Evolutionary conservation across 2,797 vertebrate species (phyloP), one percentile per base, ranked within the genome.

Genomic region (Podarcis siculus): DNA sequence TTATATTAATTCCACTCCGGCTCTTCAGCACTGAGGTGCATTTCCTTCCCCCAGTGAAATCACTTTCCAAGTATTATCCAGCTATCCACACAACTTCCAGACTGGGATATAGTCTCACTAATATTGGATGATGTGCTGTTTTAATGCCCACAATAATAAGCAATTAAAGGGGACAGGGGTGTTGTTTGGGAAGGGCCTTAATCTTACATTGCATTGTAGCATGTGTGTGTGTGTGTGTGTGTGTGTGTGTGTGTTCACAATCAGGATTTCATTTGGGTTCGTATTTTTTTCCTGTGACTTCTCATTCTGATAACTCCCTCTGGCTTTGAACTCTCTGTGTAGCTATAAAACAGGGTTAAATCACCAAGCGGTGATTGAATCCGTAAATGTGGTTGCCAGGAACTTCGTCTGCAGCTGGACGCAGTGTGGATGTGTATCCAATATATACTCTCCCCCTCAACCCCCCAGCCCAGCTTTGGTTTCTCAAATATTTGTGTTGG

Each of bases 401-500:
- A 85, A 64, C 76, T 45, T 85, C 19, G 49, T 75, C 49, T 15
- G 39, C 37, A 73, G 37, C 67, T 80, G 69, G 76, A 45, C 37
- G 30, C 15, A 35, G 30, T 25, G 23, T 75, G 30, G 23, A 30
- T 80, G 15, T 73, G 58, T 6, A 75, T 30, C 55, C 19, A 89
- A 66, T 58, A 37, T 49, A 64, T 27, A 30, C 55, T 85, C 42
- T 71, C 10, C 30, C 27, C 5, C 64, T n/a, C 49, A 55, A 73
- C 10, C 61, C 76, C 58, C 39, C 37, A 85, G 27, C 58, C 10
- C 58, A 75, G 42, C n/a, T 30, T 75, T 49, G 83, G 76, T 64
- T 89, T 88, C 79, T 89, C 37, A 89, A 85, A 85, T 89, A 80
- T 89, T 89, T 89, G 77, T 45, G 15, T 85, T 85, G 87, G 83